Conservation (phyloP, 2,888 invertebrate genomes). For the Crossocerus cetratus region DNA sequence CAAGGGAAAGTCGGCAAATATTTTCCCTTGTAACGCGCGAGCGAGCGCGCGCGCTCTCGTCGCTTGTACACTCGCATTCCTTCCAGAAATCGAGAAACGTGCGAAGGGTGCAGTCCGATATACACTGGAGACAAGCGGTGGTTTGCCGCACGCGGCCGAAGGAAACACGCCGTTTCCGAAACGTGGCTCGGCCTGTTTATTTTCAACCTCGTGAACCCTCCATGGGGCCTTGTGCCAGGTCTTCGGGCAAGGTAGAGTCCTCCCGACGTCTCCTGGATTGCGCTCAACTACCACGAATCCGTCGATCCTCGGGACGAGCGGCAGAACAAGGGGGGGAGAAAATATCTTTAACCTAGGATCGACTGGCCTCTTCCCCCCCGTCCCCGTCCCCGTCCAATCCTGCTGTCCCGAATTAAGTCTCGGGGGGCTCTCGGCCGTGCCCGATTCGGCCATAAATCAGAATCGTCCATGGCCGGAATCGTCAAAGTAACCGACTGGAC, state of each 20-base stretch:
- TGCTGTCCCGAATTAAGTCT: neutral
- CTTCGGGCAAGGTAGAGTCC: slow-evolving; percentile 34
- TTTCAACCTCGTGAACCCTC: slow-evolving; percentile 56
- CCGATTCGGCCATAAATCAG: slow-evolving; percentile 1
- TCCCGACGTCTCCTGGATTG: slow-evolving; percentile 32
- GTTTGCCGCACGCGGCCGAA: neutral
- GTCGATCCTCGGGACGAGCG: neutral
- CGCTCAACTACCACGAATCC: neutral
- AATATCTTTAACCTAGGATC: slow-evolving; percentile 11
- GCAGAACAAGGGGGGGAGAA: neutral
- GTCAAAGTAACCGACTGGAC: neutral
- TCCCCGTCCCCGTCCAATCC: neutral
- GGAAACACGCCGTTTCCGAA: slow-evolving; percentile 10
- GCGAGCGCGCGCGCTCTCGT: neutral
- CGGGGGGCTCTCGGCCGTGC: neutral
- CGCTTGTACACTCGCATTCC: slow-evolving; percentile 16
- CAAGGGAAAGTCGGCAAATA: slow-evolving; percentile 54
- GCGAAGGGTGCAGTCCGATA: slow-evolving; percentile 32
- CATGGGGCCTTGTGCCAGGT: slow-evolving; percentile 33
- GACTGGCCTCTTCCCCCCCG: neutral
- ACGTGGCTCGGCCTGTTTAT: slow-evolving; percentile 50
- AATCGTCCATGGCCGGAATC: neutral
- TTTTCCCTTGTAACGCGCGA: slow-evolving; percentile 34
- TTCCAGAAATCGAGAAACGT: slow-evolving; percentile 54
- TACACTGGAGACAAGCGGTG: neutral